These are phyloP conservation scores for Sphyrna mokarran DNA, from an alignment of 2,113 vertebrate species.

Conservation along the genomic window DNA sequence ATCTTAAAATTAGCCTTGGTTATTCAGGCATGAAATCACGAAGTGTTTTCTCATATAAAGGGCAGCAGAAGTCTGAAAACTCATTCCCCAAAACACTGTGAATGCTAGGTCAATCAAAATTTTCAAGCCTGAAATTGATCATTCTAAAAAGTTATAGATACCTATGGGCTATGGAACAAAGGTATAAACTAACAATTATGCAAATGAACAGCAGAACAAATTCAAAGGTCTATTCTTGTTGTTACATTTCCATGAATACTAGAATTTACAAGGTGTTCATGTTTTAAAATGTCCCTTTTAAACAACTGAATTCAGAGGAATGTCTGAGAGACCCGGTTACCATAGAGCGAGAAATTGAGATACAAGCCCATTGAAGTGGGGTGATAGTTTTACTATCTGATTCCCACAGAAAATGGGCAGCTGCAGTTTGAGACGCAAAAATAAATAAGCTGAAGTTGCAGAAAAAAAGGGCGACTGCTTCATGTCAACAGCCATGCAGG, in stretches of 20 bases:
- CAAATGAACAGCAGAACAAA: not conserved
- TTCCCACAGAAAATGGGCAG: too few species aligned
- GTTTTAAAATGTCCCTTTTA: not conserved
- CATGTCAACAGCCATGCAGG: not conserved
- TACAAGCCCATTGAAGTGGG: not conserved
- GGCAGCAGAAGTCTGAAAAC: not conserved
- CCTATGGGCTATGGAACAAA: not conserved
- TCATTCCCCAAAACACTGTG: not conserved
- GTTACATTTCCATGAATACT: not conserved
- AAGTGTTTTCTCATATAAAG: not conserved
- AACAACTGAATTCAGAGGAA: not conserved
- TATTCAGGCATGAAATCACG: not conserved
- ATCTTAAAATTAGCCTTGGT: not conserved
- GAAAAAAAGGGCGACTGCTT: not conserved
- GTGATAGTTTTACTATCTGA: not conserved
- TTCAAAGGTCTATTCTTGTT: not conserved
- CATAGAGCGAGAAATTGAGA: not conserved
- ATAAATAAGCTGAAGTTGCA: not conserved
- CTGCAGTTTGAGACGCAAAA: not conserved
- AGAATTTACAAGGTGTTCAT: not conserved
- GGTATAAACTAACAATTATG: not conserved
- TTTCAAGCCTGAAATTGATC: not conserved
- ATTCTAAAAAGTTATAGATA: not conserved
- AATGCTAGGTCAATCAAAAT: not conserved
- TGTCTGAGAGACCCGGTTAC: not conserved